Evolutionary conservation across 1,140 invertebrate species (phyloP).

Genomic region (Drosophila gunungcola): DNA sequence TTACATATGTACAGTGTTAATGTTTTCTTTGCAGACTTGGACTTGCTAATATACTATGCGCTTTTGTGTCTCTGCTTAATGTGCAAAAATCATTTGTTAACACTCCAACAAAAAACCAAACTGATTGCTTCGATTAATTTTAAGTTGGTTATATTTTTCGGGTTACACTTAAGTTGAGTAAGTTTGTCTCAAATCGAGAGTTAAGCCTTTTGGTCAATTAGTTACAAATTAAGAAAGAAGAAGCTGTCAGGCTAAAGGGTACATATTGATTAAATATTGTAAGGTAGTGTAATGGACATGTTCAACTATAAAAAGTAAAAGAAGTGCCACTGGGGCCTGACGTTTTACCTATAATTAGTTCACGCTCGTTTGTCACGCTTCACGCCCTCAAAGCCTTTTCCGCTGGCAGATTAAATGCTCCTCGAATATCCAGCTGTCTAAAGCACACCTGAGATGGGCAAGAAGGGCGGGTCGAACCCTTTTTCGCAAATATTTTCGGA

Average conservation of each 20-base stretch:
- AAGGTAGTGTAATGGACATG: too few relatives aligned
- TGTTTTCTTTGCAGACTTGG: conserved; percentile 38
- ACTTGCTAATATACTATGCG: conserved; percentile 32
- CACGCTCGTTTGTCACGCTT: conserved; percentile 46
- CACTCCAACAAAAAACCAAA: not conserved
- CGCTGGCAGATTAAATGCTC: conserved; percentile 22
- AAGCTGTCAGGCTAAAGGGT: too few relatives aligned
- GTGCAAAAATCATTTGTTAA: conserved; percentile 25
- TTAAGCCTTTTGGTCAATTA: too few relatives aligned
- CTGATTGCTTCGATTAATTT: conserved; percentile 15
- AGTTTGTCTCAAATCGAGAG: too few relatives aligned
- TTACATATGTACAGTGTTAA: conserved; percentile 34
- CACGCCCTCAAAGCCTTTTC: conserved; percentile 17
- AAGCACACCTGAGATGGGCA: conserved; percentile 3
- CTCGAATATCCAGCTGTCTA: conserved; percentile 41
- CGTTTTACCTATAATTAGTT: conserved; percentile 50
- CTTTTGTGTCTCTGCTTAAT: conserved; percentile 39
- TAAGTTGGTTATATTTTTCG: conserved; percentile 21
- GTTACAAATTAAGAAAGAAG: too few relatives aligned
- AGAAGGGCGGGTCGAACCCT: conserved; percentile 38
- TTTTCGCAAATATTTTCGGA: conserved; percentile 43
- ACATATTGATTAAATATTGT: too few relatives aligned
- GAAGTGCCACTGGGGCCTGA: too few relatives aligned
- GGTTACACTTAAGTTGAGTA: too few relatives aligned
- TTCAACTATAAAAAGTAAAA: too few relatives aligned